phyloP scores from a whole-genome alignment of 2,888 invertebrate species.

The Cephonodes hylas region DNA sequence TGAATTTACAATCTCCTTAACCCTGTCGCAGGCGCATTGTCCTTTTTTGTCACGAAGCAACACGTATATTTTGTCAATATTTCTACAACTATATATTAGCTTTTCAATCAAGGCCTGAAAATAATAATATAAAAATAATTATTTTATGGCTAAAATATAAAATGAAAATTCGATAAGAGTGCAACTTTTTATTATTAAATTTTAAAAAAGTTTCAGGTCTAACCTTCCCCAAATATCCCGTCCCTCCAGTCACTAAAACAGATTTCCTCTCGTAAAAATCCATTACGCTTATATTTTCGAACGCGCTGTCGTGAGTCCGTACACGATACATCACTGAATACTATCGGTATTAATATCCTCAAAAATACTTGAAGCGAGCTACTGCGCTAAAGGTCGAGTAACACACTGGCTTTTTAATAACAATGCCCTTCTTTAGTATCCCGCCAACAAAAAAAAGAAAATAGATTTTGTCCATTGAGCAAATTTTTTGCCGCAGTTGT shows the following conservation, averaged over 20 bases:
- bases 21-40: conserved; percentile 26
- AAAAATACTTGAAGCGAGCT: background rate
- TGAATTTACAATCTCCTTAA: conserved; percentile 27
- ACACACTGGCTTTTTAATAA: background rate
- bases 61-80: conserved; percentile 38
- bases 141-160: background rate
- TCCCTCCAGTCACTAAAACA: conserved; percentile 40
- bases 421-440: no score
- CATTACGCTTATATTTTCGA: conserved; percentile 17
- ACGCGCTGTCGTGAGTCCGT: background rate
- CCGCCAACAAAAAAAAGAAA: no score
- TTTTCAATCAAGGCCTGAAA: conserved; percentile 45
- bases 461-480: no score
- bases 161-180: background rate
- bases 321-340: background rate
- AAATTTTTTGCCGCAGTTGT: no score
- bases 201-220: no score
- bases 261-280: conserved; percentile 38
- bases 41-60: conserved; percentile 36
- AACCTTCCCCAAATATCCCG: conserved; percentile 46
- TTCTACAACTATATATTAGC: conserved; percentile 35
- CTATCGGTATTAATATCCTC: background rate
- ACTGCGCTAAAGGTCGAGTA: background rate
- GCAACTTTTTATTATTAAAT: no score
- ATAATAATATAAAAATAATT: background rate